Evolutionary conservation across 1,140 invertebrate genomes (phyloP).

Genomic region (Calliphora vicina): DNA sequence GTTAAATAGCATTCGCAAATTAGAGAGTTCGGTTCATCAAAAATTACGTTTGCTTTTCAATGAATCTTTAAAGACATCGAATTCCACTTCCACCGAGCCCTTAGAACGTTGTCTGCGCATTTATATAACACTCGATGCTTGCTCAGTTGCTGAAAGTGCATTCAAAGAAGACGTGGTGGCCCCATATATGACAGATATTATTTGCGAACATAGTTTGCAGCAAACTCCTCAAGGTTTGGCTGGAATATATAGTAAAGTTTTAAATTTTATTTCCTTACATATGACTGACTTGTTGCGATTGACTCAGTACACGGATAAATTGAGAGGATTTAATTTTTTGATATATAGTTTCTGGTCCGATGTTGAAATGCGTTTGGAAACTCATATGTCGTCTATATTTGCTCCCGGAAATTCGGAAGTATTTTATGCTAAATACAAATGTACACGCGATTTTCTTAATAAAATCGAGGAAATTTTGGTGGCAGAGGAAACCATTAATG

Average conservation of each 20-base stretch:
- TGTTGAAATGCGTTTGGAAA: slow-evolving; percentile 78
- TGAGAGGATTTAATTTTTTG: slow-evolving; percentile 85
- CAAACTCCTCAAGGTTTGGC: slow-evolving; percentile 75
- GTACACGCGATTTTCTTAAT: slow-evolving; percentile 80
- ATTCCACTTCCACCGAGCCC: slow-evolving; percentile 64
- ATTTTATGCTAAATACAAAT: slow-evolving; percentile 84
- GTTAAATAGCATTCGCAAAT: slow-evolving; percentile 64
- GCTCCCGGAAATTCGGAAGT: slow-evolving; percentile 89
- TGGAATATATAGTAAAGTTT: slow-evolving; percentile 77
- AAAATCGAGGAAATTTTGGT: slow-evolving; percentile 77
- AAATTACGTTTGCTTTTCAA: slow-evolving; percentile 71
- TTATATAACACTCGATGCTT: slow-evolving; percentile 73
- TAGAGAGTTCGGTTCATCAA: slow-evolving; percentile 67
- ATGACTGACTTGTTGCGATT: slow-evolving; percentile 70
- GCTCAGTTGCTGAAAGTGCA: slow-evolving; percentile 74
- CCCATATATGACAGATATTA: slow-evolving; percentile 75
- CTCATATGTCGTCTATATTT: slow-evolving; percentile 83
- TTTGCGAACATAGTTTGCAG: slow-evolving; percentile 78
- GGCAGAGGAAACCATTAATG: slow-evolving; percentile 65
- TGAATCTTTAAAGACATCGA: slow-evolving; percentile 65
- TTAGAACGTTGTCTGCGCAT: slow-evolving; percentile 72
- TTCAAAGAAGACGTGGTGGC: slow-evolving; percentile 77
- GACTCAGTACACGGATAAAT: slow-evolving; percentile 70
- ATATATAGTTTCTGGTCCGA: slow-evolving; percentile 91
- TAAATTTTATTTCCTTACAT: slow-evolving; percentile 75